Conservation (phyloP, 1,140 invertebrate species). For the Lutraria rhynchaena region DNA sequence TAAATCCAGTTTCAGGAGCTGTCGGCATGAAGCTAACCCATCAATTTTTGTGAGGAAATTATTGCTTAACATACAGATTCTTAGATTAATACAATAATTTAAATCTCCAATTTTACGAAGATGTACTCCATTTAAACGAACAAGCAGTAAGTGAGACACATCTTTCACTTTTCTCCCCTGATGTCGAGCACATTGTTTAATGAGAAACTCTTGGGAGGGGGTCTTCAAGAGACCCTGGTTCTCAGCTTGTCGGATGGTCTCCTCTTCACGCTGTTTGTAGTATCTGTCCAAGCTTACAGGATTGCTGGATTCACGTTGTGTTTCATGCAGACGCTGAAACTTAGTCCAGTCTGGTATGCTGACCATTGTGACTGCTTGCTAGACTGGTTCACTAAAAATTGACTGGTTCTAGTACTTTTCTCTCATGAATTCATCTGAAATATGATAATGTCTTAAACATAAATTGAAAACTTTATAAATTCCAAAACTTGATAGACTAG, state of each 20-base stretch:
- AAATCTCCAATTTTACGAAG: conserved; percentile 78
- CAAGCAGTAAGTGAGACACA: conserved; percentile 59
- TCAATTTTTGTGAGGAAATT: conserved; percentile 80
- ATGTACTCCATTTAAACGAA: conserved; percentile 71
- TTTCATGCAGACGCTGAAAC: conserved; percentile 67
- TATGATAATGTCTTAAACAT: neutral
- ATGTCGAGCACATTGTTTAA: conserved; percentile 53
- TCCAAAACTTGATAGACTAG: neutral
- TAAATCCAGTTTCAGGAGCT: conserved; percentile 80
- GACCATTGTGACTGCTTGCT: conserved; percentile 72
- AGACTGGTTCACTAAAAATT: neutral
- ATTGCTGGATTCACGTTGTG: conserved; percentile 61
- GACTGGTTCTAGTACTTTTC: neutral
- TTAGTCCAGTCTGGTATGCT: conserved; percentile 80
- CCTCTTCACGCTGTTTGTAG: conserved; percentile 73
- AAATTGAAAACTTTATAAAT: neutral
- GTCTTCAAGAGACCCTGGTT: conserved; percentile 74
- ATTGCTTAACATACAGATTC: conserved; percentile 77
- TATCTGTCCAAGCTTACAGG: conserved; percentile 69
- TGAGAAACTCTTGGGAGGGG: conserved; percentile 69
- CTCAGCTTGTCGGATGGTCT: conserved; percentile 73
- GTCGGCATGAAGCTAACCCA: conserved; percentile 72
- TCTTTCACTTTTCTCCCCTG: conserved; percentile 54
- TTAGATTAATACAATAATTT: conserved; percentile 71
- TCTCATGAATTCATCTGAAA: conserved; percentile 26